Percentiles rank a stretch among this genome's conserved stretches.
Evolutionary conservation across 1,140 invertebrate species (phyloP).

Genomic region (Nephotettix cincticeps): DNA sequence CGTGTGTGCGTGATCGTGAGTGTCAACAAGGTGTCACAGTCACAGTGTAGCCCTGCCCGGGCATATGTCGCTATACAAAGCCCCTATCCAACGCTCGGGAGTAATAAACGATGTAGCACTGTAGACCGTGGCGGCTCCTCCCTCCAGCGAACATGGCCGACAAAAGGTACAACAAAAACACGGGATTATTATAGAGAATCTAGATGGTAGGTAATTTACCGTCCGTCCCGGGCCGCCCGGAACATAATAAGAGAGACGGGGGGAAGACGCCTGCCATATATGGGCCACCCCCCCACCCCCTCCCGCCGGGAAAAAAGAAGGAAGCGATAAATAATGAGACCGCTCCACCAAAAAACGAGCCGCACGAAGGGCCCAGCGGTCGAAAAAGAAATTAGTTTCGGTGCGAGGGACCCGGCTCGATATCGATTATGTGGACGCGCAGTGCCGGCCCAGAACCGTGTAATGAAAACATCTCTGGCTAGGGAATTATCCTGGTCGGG

Average conservation of each 20-base stretch:
- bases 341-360: slow-evolving; percentile 11
- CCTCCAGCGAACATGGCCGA: neutral
- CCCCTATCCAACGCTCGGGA: neutral
- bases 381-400: slow-evolving; percentile 19
- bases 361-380: slow-evolving; percentile 11
- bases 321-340: slow-evolving; percentile 20
- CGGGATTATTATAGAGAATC: slow-evolving; percentile 20
- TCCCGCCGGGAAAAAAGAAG: neutral
- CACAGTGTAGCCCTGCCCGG: neutral
- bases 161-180: slow-evolving; percentile 20
- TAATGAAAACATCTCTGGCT: slow-evolving; percentile 17
- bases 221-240: neutral
- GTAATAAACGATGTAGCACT: neutral
- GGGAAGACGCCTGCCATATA: slow-evolving; percentile 15
- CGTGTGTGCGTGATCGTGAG: neutral
- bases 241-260: neutral
- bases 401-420: slow-evolving; percentile 5
- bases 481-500: too few species aligned
- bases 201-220: neutral
- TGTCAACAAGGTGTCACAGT: neutral
- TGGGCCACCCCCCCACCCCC: neutral
- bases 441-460: neutral
- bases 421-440: slow-evolving; percentile 2
- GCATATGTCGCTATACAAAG: slow-evolving; percentile 17
- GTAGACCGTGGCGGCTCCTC: neutral